These are phyloP conservation scores for Beris morrisii DNA, from an alignment of 2,888 invertebrate species.

Conservation along the genomic window DNA sequence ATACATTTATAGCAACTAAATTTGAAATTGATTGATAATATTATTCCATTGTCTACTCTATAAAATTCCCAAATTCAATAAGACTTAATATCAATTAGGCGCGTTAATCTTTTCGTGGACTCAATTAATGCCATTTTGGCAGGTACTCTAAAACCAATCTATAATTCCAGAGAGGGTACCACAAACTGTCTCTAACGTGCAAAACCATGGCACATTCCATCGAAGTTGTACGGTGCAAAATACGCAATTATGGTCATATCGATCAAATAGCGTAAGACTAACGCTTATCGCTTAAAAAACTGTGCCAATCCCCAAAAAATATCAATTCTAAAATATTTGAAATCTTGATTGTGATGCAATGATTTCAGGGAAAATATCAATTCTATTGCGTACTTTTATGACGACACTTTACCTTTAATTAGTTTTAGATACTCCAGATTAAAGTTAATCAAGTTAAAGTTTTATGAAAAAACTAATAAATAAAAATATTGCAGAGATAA, in stretches of 20 bases:
- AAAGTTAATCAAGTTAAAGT: too few species aligned
- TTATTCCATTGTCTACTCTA: background rate
- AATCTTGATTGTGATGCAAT: conserved; percentile 14
- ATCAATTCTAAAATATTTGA: conserved; percentile 18
- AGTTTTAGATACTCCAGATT: too few species aligned
- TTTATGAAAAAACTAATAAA: too few species aligned
- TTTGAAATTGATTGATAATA: conserved; percentile 7
- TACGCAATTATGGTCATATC: conserved; percentile 19
- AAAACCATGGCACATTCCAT: background rate
- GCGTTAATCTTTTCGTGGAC: conserved; percentile 12
- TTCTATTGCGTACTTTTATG: too few species aligned
- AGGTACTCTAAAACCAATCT: conserved; percentile 20
- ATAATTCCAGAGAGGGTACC: conserved; percentile 3
- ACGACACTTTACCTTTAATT: too few species aligned
- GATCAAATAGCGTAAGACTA: background rate
- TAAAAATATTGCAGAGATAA: too few species aligned
- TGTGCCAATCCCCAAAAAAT: conserved; percentile 14
- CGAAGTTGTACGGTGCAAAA: background rate
- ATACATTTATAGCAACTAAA: too few species aligned
- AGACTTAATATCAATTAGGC: conserved; percentile 22
- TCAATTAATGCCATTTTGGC: conserved; percentile 23
- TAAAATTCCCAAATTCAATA: conserved; percentile 16
- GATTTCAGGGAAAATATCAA: too few species aligned
- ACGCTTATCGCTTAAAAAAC: conserved; percentile 16
- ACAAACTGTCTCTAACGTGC: conserved; percentile 1